Conservation (phyloP, 1,140 invertebrate species). For the Drosophila parabipectinata region DNA sequence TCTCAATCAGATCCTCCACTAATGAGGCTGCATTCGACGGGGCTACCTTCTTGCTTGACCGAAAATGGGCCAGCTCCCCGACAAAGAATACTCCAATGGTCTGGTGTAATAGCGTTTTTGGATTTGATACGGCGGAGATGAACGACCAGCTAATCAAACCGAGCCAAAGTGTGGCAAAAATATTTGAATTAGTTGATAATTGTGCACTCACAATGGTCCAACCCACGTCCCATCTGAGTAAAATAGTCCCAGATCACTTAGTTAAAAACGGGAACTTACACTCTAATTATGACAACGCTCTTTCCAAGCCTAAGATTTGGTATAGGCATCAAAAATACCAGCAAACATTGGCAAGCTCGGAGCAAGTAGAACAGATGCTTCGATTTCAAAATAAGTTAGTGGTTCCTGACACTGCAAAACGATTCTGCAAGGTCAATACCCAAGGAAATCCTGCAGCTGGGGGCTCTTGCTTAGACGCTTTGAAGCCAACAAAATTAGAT, state of each 20-base stretch:
- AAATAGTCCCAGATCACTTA: background rate
- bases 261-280: background rate
- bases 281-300: background rate
- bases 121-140: conserved; percentile 16
- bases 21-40: conserved; percentile 6
- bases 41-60: conserved; percentile 9
- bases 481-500: background rate
- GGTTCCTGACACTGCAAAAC: background rate
- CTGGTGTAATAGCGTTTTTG: background rate
- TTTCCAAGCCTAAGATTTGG: background rate
- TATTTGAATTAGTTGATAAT: conserved; percentile 15
- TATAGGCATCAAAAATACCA: background rate
- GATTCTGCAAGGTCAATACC: background rate
- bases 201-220: too few species aligned
- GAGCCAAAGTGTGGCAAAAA: background rate
- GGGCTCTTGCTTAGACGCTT: too few species aligned
- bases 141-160: conserved; percentile 10
- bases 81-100: background rate
- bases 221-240: background rate
- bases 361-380: background rate
- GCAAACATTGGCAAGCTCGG: too few species aligned
- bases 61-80: background rate
- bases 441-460: background rate
- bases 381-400: background rate
- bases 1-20: conserved; percentile 6